phyloP scores from a whole-genome alignment of 2,888 invertebrate species.

The Timema podura region DNA sequence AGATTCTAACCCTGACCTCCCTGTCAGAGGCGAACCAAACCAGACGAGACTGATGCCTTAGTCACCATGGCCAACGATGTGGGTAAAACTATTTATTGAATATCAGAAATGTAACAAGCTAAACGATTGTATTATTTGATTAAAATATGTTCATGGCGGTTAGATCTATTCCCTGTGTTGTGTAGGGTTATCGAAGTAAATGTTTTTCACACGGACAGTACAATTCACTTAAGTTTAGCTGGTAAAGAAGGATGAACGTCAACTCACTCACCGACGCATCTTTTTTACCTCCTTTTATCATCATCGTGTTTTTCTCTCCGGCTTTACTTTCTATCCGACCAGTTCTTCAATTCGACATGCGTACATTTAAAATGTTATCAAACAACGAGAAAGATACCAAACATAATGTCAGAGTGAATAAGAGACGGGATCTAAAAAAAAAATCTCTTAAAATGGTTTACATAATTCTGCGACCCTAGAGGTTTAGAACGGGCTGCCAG shows the following conservation, averaged over 20 bases:
- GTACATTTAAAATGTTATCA: conserved; percentile 30
- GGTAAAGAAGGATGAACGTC: conserved; percentile 12
- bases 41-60: no score
- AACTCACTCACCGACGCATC: not conserved
- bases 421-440: conserved; percentile 19
- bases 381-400: conserved; percentile 19
- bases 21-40: no score
- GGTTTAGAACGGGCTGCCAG: no score
- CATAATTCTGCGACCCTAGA: conserved; percentile 31
- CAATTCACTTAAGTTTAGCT: conserved; percentile 6
- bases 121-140: no score
- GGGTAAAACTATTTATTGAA: no score
- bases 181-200: no score
- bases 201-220: not conserved
- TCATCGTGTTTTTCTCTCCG: not conserved
- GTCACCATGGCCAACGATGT: no score
- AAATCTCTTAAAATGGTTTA: conserved; percentile 35
- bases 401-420: not conserved
- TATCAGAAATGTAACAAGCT: no score
- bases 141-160: no score
- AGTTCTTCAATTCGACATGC: conserved; percentile 27
- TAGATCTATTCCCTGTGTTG: no score
- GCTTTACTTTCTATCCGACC: not conserved
- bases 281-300: no score
- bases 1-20: no score